A percentile compares a stretch with the other conserved stretches of the same genome.
Conservation (phyloP, 2,797 vertebrate species). For the Macropodus opercularis region DNA sequence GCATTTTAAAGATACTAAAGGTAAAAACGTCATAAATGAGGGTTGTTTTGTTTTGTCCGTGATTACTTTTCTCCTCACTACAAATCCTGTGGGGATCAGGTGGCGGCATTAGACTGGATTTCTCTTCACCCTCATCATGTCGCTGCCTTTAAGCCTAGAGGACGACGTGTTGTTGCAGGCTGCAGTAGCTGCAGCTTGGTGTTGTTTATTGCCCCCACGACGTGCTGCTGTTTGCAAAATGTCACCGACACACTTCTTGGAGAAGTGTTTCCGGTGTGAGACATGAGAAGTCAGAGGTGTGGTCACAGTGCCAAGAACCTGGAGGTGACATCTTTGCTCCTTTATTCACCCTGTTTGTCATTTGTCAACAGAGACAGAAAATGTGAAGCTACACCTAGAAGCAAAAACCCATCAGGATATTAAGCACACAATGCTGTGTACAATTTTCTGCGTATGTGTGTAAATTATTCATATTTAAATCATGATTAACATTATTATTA, state of each 20-base stretch:
- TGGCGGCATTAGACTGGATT: conserved; percentile 15
- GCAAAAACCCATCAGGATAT: conserved; percentile 61
- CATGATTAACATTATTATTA: conserved; percentile 57
- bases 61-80: neutral
- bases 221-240: conserved; percentile 40
- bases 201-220: neutral
- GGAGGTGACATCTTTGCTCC: conserved; percentile 1
- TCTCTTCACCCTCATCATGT: conserved; percentile 11
- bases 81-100: conserved; percentile 37
- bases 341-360: neutral
- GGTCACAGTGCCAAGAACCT: neutral
- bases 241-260: conserved; percentile 14
- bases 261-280: neutral
- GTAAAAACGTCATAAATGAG: conserved; percentile 26
- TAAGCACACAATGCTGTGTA: conserved; percentile 83
- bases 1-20: conserved; percentile 29
- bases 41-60: conserved; percentile 52
- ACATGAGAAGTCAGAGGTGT: neutral
- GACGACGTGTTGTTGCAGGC: conserved; percentile 25
- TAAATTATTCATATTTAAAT: conserved; percentile 87
- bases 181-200: conserved; percentile 45
- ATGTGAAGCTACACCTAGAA: conserved; percentile 85
- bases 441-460: conserved; percentile 85
- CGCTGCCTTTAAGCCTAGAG: conserved; percentile 53
- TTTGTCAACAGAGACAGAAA: conserved; percentile 59